These are phyloP conservation scores for Sorex fumeus DNA, from an alignment of 2,113 vertebrate species.

Conservation along the genomic window DNA sequence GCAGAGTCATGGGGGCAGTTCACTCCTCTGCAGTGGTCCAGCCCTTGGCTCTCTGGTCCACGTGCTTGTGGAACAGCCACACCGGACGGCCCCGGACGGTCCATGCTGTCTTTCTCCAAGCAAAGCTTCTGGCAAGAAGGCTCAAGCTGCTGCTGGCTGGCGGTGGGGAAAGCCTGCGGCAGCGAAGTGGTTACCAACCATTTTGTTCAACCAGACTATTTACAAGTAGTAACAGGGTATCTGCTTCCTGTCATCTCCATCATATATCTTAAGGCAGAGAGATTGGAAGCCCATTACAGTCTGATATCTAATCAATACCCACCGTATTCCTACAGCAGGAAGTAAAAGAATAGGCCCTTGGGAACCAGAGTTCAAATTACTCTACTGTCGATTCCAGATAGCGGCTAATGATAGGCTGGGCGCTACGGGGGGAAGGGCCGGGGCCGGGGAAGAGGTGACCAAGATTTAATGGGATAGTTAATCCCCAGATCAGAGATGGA, in stretches of 20 bases:
- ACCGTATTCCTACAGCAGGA: slow-evolving; percentile 97
- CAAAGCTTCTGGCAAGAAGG: slow-evolving; percentile 62
- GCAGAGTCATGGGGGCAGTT: not conserved
- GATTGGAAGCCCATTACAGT: slow-evolving; percentile 96
- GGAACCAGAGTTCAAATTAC: slow-evolving; percentile 97
- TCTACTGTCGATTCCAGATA: slow-evolving; percentile 95
- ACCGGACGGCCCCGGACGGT: not conserved
- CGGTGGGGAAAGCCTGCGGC: slow-evolving; percentile 80
- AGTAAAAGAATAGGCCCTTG: slow-evolving; percentile 96
- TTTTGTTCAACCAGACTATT: slow-evolving; percentile 94
- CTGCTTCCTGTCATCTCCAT: slow-evolving; percentile 96
- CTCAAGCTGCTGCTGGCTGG: slow-evolving; percentile 67
- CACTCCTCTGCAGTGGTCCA: too few species aligned
- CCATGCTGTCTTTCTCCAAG: not conserved
- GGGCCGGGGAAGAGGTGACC: not conserved
- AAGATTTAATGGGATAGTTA: slow-evolving; percentile 85
- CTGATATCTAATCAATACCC: slow-evolving; percentile 98
- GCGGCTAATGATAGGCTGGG: slow-evolving; percentile 94
- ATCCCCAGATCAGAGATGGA: slow-evolving; percentile 82
- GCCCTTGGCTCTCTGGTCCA: too few species aligned
- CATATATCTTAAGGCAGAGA: slow-evolving; percentile 94
- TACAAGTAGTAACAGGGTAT: slow-evolving; percentile 96
- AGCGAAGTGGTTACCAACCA: slow-evolving; percentile 92
- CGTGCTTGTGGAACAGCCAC: too few species aligned
- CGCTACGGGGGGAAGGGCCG: slow-evolving; percentile 80